A percentile compares a stretch with the other conserved stretches of the same genome.
Evolutionary conservation across 2,888 invertebrate genomes (phyloP).

Genomic region (Crossocerus cetratus): DNA sequence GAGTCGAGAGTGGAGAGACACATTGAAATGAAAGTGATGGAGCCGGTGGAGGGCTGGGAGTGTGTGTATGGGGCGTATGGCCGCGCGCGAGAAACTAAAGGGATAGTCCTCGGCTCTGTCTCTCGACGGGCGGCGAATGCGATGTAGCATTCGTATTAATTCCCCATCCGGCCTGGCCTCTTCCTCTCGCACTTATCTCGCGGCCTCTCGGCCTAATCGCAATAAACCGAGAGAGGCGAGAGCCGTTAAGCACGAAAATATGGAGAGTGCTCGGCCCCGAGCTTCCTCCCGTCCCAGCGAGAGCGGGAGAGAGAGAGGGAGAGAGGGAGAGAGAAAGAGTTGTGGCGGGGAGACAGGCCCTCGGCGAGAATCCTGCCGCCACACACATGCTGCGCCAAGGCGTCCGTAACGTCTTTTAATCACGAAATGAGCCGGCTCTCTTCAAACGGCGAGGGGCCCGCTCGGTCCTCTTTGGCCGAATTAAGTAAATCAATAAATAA

Average conservation of each 20-base stretch:
- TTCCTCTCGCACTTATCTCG: conserved; percentile 20
- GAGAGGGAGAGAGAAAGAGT: conserved; percentile 17
- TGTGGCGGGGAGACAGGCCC: conserved; percentile 26
- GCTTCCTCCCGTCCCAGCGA: conserved; percentile 13
- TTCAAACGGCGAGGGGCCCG: conserved; percentile 63
- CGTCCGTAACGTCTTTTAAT: conserved; percentile 75
- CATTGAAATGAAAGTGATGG: not conserved
- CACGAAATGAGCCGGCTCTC: conserved; percentile 73
- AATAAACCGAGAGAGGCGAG: conserved; percentile 70
- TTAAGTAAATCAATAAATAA: conserved; percentile 76
- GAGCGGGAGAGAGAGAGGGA: not conserved
- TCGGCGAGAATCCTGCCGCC: conserved; percentile 58
- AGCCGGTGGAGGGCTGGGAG: no score
- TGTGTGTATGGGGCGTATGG: not conserved
- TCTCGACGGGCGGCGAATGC: conserved; percentile 9
- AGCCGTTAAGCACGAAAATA: conserved; percentile 74
- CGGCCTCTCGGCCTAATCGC: conserved; percentile 49
- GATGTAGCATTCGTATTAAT: conserved; percentile 23
- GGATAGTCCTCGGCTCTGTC: conserved; percentile 25
- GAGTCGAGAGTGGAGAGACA: not conserved
- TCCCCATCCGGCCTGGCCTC: conserved; percentile 10
- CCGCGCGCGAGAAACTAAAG: not conserved
- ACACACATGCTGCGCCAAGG: conserved; percentile 71
- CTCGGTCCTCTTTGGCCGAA: conserved; percentile 70
- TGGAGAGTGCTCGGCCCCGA: conserved; percentile 46